Evolutionary conservation across 2,113 vertebrate genomes (phyloP).

Genomic region (Lucifuga dentata): DNA sequence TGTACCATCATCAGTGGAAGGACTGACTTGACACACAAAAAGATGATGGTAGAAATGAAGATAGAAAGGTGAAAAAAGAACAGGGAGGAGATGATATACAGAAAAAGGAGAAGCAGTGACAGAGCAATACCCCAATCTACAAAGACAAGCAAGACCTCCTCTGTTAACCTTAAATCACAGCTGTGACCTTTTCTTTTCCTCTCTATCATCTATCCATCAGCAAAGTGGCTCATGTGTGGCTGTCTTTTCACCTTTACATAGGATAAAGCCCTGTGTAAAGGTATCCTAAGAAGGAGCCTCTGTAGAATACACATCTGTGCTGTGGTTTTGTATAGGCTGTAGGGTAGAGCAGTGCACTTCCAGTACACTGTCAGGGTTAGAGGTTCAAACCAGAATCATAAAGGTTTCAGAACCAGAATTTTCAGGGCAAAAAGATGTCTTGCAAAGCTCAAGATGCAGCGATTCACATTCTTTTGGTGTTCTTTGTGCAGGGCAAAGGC

Average conservation of each 20-base stretch:
- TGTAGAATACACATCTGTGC: constrained; percentile 7
- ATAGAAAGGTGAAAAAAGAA: constrained; percentile 3
- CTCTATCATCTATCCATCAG: constrained; percentile 72
- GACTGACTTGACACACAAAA: background rate
- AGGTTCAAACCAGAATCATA: background rate
- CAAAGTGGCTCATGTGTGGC: constrained; percentile 43
- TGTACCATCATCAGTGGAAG: constrained; percentile 5
- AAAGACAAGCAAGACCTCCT: constrained; percentile 71
- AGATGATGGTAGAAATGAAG: background rate
- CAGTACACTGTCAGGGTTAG: constrained; percentile 26
- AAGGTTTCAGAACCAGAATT: background rate
- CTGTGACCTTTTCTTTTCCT: constrained; percentile 71
- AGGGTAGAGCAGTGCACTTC: constrained; percentile 2
- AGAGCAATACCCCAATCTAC: constrained; percentile 55
- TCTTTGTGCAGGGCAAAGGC: no score
- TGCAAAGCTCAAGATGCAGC: no score
- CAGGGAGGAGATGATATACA: background rate
- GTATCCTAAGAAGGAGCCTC: constrained; percentile 23
- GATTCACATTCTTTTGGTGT: no score
- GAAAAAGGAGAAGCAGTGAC: constrained; percentile 20
- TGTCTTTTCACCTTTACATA: constrained; percentile 41
- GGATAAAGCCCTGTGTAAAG: constrained; percentile 31
- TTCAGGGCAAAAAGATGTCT: no score
- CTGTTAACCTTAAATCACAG: constrained; percentile 64
- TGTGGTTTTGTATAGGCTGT: background rate